These are phyloP conservation scores for Eumerus sabulonum DNA, from an alignment of 2,888 invertebrate genomes.

Conservation along the genomic window DNA sequence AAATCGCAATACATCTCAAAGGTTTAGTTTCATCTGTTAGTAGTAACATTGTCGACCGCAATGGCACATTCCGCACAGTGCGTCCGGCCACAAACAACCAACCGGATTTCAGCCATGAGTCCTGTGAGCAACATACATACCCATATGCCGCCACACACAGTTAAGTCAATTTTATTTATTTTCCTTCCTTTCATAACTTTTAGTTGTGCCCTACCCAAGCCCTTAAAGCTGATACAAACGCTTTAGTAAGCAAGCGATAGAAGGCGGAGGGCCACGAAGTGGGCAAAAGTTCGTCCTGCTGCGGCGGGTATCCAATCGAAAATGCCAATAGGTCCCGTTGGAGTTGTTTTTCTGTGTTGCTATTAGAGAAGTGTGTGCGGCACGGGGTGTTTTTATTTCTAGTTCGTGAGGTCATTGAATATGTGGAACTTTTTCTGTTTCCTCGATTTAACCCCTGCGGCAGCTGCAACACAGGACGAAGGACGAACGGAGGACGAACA, in stretches of 20 bases:
- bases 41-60: neutral
- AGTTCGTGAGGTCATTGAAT: conserved; percentile 22
- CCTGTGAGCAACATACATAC: neutral
- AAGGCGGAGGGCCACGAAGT: too few species aligned
- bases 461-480: conserved; percentile 1
- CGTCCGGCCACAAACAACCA: neutral
- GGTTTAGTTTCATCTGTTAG: conserved; percentile 7
- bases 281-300: conserved; percentile 25
- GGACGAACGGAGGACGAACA: too few species aligned
- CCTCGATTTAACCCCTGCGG: conserved; percentile 1
- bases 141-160: conserved; percentile 22
- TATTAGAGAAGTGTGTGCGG: neutral
- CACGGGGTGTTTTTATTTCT: conserved; percentile 1
- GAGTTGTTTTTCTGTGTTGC: neutral
- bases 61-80: neutral
- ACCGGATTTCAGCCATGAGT: conserved; percentile 6
- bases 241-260: too few species aligned
- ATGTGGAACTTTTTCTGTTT: neutral
- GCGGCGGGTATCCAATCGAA: conserved; percentile 14
- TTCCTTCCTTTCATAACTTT: conserved; percentile 6
- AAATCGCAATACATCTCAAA: neutral
- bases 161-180: conserved; percentile 34
- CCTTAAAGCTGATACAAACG: conserved; percentile 33
- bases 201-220: neutral
- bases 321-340: conserved; percentile 9